A percentile compares a stretch with the other conserved stretches of the same genome.
Conservation (phyloP, 2,797 vertebrate genomes). For the Lates japonicus region DNA sequence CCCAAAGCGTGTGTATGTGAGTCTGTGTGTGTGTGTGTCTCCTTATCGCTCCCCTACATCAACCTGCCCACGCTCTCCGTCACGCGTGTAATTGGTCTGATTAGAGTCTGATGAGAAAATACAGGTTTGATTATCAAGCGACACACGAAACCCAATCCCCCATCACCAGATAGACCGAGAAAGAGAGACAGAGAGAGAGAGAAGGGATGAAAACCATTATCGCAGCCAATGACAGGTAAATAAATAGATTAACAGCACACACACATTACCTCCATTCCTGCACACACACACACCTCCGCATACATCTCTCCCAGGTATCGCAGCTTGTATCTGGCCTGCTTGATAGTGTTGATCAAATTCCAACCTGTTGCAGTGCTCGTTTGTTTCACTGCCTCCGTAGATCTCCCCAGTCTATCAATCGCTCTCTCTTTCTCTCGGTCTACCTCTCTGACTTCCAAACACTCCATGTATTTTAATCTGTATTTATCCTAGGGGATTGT, state of each 20-base stretch:
- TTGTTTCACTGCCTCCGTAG: slow-evolving; percentile 75
- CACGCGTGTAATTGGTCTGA: slow-evolving; percentile 91
- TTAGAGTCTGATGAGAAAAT: slow-evolving; percentile 91
- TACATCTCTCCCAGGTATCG: slow-evolving; percentile 77
- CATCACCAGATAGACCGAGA: slow-evolving; percentile 84
- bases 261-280: slow-evolving; percentile 32
- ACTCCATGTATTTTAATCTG: slow-evolving; percentile 18
- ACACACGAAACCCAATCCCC: slow-evolving; percentile 81
- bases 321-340: slow-evolving; percentile 83
- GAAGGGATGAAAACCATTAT: slow-evolving; percentile 83
- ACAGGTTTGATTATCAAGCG: slow-evolving; percentile 88
- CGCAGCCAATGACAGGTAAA: slow-evolving; percentile 84
- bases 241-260: slow-evolving; percentile 81
- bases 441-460: slow-evolving; percentile 32
- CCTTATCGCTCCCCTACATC: slow-evolving; percentile 83
- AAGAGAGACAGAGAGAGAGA: slow-evolving; percentile 76
- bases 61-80: slow-evolving; percentile 86
- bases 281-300: slow-evolving; percentile 47
- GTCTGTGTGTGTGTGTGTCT: slow-evolving; percentile 35
- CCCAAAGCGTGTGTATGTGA: slow-evolving; percentile 65
- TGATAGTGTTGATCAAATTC: slow-evolving; percentile 85
- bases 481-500: slow-evolving; percentile 15
- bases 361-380: slow-evolving; percentile 76
- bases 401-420: slow-evolving; percentile 64
- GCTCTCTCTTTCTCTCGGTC: slow-evolving; percentile 6